Percentiles rank a stretch among this genome's conserved stretches.
Conservation (phyloP, 2,888 invertebrate species). For the Trissoscelio sp. region DNA sequence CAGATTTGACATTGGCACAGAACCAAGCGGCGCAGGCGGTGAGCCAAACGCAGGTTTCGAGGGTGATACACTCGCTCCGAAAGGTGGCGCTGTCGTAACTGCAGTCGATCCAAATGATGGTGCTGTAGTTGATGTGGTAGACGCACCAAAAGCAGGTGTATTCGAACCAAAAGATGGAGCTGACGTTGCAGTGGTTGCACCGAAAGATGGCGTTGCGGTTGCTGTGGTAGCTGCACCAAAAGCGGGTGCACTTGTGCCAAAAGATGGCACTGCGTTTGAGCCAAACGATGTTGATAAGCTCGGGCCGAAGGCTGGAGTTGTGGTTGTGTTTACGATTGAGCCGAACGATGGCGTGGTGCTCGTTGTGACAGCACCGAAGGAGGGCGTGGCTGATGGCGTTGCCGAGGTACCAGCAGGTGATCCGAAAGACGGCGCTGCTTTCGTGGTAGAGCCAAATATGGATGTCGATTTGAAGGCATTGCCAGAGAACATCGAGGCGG, state of each 20-base stretch:
- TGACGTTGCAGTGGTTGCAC: background rate
- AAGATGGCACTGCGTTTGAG: background rate
- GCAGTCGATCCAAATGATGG: background rate
- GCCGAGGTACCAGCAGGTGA: background rate
- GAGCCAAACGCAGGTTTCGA: constrained; percentile 7
- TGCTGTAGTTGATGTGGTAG: background rate
- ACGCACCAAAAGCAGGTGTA: background rate
- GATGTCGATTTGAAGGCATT: background rate
- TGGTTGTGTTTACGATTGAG: background rate
- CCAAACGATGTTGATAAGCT: background rate
- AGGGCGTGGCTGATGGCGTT: background rate
- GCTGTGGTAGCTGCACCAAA: constrained; percentile 5
- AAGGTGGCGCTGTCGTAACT: background rate
- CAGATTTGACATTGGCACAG: constrained; percentile 4
- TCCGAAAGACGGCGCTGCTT: constrained; percentile 17
- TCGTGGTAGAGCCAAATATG: background rate
- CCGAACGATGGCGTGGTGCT: constrained; percentile 31
- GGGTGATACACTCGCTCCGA: background rate
- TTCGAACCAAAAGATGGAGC: constrained; percentile 8
- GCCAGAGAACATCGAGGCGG: background rate
- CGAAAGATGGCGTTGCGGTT: constrained; percentile 26
- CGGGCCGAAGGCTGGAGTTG: constrained; percentile 7
- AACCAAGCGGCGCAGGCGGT: constrained; percentile 5
- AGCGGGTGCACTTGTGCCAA: background rate
- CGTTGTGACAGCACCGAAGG: constrained; percentile 10